Conservation (phyloP, 2,113 vertebrate species). For the Tetrax tetrax region DNA sequence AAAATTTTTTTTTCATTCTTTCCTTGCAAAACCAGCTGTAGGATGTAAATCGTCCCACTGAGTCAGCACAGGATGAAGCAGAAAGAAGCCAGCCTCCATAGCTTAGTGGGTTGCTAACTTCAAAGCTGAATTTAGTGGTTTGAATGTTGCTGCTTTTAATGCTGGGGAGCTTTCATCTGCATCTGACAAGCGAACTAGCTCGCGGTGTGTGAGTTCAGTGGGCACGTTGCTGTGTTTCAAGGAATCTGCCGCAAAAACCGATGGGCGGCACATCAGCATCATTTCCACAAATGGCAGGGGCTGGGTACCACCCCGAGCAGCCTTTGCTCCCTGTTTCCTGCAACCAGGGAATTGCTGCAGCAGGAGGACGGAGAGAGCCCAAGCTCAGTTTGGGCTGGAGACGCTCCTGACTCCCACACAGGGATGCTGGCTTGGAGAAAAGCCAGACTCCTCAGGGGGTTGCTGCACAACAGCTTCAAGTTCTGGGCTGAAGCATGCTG, state of each 20-base stretch:
- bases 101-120: conserved; percentile 38
- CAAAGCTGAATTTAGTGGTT: conserved; percentile 6
- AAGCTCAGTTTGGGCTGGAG: background rate
- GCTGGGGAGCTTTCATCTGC: conserved; percentile 4
- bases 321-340: background rate
- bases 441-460: background rate
- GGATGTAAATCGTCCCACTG: conserved; percentile 13
- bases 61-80: conserved; percentile 2
- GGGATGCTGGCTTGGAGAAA: background rate
- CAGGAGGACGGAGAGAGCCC: accelerated
- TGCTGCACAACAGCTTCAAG: background rate
- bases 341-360: background rate
- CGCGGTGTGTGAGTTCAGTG: background rate
- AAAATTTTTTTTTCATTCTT: background rate
- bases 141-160: background rate
- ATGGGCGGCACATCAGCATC: background rate
- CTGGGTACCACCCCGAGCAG: background rate
- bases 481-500: background rate
- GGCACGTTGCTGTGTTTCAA: background rate
- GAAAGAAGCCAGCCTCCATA: conserved; percentile 16
- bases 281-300: background rate
- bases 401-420: background rate
- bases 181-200: background rate
- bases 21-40: conserved; percentile 34
- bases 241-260: background rate